These are phyloP conservation scores for Actinernus sp. DNA, from an alignment of 92 coral and sea anemone genomes.

Conservation along the genomic window DNA sequence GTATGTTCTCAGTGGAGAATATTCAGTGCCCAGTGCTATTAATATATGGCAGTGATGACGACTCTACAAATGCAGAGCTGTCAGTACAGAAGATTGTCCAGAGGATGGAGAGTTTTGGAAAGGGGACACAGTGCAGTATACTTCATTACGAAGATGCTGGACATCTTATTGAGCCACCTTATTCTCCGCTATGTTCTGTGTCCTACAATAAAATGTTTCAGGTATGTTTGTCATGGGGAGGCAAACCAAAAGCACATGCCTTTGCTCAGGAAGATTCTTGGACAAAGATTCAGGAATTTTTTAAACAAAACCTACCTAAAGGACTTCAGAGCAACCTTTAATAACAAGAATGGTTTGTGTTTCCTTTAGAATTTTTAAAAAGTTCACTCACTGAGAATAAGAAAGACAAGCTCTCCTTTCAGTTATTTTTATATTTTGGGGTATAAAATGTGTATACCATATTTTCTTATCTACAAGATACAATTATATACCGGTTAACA, in stretches of 20 bases:
- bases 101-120: slow-evolving; percentile 52
- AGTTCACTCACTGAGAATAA: no score
- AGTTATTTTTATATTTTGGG: no score
- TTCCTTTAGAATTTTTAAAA: no score
- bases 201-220: slow-evolving; percentile 18
- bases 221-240: slow-evolving; percentile 53
- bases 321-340: no score
- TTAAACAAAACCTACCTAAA: slow-evolving; percentile 31
- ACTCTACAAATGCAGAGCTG: neutral
- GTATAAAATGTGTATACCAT: no score
- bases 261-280: slow-evolving; percentile 74
- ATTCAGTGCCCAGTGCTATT: slow-evolving; percentile 40
- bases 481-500: no score
- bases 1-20: slow-evolving; percentile 58
- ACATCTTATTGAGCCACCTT: slow-evolving; percentile 79
- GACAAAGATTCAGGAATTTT: slow-evolving; percentile 46
- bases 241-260: slow-evolving; percentile 54
- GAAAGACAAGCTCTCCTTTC: no score
- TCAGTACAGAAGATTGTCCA: slow-evolving; percentile 22
- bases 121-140: no score
- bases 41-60: slow-evolving; percentile 59
- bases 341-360: no score
- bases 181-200: slow-evolving; percentile 31
- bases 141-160: slow-evolving; percentile 72
- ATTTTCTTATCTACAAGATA: no score